Percentiles rank a stretch among this genome's conserved stretches.
These are phyloP conservation scores for Toxostoma redivivum DNA, from an alignment of 2,113 vertebrate genomes.

Conservation along the genomic window DNA sequence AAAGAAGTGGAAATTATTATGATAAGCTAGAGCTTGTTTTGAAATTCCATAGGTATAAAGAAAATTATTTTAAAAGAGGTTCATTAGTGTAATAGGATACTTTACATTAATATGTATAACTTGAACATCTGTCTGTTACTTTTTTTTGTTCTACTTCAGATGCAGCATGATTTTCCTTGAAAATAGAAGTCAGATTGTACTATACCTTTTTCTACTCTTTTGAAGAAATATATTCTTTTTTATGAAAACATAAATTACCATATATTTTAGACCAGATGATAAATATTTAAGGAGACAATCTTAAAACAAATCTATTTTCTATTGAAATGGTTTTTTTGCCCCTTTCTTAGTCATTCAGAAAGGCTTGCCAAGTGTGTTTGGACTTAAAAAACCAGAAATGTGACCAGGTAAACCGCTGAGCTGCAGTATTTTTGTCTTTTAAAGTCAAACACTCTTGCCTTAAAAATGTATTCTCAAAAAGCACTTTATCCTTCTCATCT, in stretches of 20 bases:
- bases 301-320: neutral
- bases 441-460: neutral
- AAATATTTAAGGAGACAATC: neutral
- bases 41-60: slow-evolving; percentile 37
- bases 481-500: neutral
- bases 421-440: neutral
- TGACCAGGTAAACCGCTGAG: neutral
- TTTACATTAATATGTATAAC: slow-evolving; percentile 51
- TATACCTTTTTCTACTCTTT: neutral
- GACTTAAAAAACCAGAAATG: neutral
- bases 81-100: slow-evolving; percentile 37
- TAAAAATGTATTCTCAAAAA: neutral
- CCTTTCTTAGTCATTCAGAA: neutral
- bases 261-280: neutral
- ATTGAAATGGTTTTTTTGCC: neutral
- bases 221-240: neutral
- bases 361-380: neutral
- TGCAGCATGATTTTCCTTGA: neutral
- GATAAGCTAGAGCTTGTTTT: slow-evolving; percentile 44
- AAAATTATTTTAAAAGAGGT: slow-evolving; percentile 9
- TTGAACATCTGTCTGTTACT: neutral
- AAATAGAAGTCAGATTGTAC: neutral
- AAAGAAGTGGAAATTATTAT: slow-evolving; percentile 34
- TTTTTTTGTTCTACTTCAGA: neutral
- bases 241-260: neutral